Evolutionary conservation across 2,888 invertebrate genomes (phyloP).

Genomic region (Flexamia atlantica): DNA sequence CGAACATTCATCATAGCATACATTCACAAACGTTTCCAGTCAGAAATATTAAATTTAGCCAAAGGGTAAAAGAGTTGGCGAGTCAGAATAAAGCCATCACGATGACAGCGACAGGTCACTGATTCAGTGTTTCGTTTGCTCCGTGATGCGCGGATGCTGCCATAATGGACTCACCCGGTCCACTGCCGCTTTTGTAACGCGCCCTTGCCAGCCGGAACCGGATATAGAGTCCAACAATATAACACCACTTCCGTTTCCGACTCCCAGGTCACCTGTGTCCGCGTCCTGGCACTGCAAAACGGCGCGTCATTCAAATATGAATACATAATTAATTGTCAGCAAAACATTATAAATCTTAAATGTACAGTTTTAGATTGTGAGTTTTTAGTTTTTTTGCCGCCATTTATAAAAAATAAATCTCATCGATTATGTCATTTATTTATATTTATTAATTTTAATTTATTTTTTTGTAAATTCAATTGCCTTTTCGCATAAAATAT

Average conservation of each 20-base stretch:
- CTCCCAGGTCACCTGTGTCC: constrained; percentile 43
- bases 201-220: constrained; percentile 54
- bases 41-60: neutral
- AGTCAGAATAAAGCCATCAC: constrained; percentile 34
- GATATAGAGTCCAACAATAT: constrained; percentile 56
- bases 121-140: constrained; percentile 45
- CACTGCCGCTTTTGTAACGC: constrained; percentile 49
- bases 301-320: neutral
- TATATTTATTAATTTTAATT: too few relatives aligned
- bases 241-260: constrained; percentile 54
- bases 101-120: constrained; percentile 24
- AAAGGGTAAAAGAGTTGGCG: neutral
- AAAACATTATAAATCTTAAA: too few relatives aligned
- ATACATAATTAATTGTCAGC: neutral
- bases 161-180: constrained; percentile 42
- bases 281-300: constrained; percentile 5
- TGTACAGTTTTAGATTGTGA: too few relatives aligned
- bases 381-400: too few relatives aligned
- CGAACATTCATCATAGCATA: too few relatives aligned
- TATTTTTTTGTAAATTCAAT: too few relatives aligned
- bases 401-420: too few relatives aligned
- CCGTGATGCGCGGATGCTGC: constrained; percentile 41
- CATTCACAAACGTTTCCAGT: too few relatives aligned
- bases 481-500: too few relatives aligned
- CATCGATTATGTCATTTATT: too few relatives aligned